A percentile compares a stretch with the other conserved stretches of the same genome.
phyloP scores from a whole-genome alignment of 2,888 invertebrate species.

The Aelia acuminata region DNA sequence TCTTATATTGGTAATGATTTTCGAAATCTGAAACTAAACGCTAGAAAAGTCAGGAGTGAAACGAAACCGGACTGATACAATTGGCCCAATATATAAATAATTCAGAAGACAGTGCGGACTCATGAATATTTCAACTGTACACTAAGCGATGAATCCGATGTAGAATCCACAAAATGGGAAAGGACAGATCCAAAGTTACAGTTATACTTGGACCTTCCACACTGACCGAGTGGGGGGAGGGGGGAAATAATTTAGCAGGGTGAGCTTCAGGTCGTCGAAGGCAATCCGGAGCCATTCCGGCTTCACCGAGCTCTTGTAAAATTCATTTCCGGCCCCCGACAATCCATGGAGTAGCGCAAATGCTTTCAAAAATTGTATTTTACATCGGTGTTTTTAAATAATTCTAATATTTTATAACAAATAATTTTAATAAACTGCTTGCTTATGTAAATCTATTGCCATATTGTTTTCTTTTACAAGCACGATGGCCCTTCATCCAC shows the following conservation, averaged over 20 bases:
- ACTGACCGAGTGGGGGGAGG: not conserved
- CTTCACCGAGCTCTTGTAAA: not conserved
- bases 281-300: not conserved
- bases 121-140: not conserved
- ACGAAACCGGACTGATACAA: not conserved
- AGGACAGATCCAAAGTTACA: not conserved
- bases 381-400: no score
- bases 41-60: not conserved
- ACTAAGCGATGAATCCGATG: conserved; percentile 9
- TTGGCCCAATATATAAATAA: not conserved
- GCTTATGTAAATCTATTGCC: no score
- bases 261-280: not conserved
- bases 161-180: not conserved
- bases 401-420: no score
- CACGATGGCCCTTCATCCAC: no score
- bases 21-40: no score
- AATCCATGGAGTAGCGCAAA: not conserved
- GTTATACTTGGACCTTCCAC: not conserved
- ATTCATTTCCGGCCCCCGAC: not conserved
- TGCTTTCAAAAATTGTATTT: not conserved
- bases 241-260: conserved; percentile 2
- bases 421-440: no score
- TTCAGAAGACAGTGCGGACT: not conserved
- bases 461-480: no score
- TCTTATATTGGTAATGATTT: no score